These are phyloP conservation scores for Microchirus variegatus DNA, from an alignment of 2,797 vertebrate species.

Conservation along the genomic window DNA sequence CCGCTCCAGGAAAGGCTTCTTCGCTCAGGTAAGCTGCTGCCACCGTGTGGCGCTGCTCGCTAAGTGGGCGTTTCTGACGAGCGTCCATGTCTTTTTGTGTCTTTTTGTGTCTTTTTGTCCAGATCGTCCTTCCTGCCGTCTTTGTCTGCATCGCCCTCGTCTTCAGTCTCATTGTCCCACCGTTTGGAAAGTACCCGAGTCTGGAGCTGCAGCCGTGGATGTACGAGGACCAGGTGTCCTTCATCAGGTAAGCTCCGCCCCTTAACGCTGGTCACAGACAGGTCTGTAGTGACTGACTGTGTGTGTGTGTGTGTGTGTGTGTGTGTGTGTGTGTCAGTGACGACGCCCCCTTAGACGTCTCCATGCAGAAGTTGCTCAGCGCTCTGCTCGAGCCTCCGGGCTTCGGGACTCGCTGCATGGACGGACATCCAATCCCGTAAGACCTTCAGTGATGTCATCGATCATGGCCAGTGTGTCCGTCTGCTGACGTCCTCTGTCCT, in stretches of 20 bases:
- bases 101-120: conserved; percentile 52
- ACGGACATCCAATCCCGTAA: conserved; percentile 88
- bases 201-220: conserved; percentile 96
- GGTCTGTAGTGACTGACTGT: neutral
- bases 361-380: conserved; percentile 84
- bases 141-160: conserved; percentile 96
- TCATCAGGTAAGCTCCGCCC: conserved; percentile 85
- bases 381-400: conserved; percentile 87
- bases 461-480: no score
- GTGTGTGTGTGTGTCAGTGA: conserved; percentile 77
- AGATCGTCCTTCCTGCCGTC: conserved; percentile 96
- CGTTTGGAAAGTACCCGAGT: conserved; percentile 95
- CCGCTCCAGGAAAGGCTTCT: conserved; percentile 94
- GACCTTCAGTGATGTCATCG: neutral
- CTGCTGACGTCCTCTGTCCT: neutral
- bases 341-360: conserved; percentile 87
- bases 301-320: conserved; percentile 5
- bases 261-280: neutral
- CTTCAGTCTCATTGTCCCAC: conserved; percentile 96
- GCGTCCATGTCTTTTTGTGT: neutral
- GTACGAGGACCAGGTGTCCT: conserved; percentile 94
- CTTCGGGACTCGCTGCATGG: conserved; percentile 95
- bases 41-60: neutral
- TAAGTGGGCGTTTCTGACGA: neutral
- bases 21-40: conserved; percentile 87